A percentile compares a stretch with the other conserved stretches of the same genome.
phyloP scores from a whole-genome alignment of 2,888 invertebrate species.

The Abrostola tripartita region DNA sequence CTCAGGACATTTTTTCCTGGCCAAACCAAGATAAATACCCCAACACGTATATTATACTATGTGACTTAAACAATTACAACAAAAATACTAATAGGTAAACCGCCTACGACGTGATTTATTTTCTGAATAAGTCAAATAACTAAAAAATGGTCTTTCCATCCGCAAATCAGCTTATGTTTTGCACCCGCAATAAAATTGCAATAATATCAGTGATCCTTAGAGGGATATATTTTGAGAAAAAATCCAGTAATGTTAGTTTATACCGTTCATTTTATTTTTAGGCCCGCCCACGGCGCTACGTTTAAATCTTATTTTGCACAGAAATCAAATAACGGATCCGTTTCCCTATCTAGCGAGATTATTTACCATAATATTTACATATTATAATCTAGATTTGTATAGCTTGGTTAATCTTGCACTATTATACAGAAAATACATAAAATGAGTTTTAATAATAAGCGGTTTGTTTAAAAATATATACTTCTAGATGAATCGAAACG shows the following conservation, averaged over 20 bases:
- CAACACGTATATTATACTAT: no score
- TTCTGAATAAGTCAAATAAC: conserved; percentile 28
- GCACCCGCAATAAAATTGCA: conserved; percentile 51
- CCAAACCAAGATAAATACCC: no score
- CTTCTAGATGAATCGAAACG: no score
- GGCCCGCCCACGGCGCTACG: conserved; percentile 27
- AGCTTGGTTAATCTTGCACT: conserved; percentile 1
- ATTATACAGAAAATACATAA: neutral
- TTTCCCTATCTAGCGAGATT: conserved; percentile 29
- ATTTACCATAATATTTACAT: conserved; percentile 44
- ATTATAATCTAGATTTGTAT: conserved; percentile 19
- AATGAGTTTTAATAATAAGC: neutral
- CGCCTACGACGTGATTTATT: conserved; percentile 17
- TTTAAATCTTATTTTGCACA: conserved; percentile 54
- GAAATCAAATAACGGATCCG: conserved; percentile 42
- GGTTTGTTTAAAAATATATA: neutral
- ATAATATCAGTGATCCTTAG: conserved; percentile 59
- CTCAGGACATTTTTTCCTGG: no score
- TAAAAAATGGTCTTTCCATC: conserved; percentile 43
- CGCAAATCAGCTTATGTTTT: conserved; percentile 54
- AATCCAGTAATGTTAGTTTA: conserved; percentile 60
- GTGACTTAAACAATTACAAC: neutral
- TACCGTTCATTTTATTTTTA: conserved; percentile 53
- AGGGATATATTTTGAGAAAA: conserved; percentile 61
- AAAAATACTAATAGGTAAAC: neutral